These are phyloP conservation scores for Teleopsis dalmanni DNA, from an alignment of 1,140 invertebrate species.

Conservation along the genomic window DNA sequence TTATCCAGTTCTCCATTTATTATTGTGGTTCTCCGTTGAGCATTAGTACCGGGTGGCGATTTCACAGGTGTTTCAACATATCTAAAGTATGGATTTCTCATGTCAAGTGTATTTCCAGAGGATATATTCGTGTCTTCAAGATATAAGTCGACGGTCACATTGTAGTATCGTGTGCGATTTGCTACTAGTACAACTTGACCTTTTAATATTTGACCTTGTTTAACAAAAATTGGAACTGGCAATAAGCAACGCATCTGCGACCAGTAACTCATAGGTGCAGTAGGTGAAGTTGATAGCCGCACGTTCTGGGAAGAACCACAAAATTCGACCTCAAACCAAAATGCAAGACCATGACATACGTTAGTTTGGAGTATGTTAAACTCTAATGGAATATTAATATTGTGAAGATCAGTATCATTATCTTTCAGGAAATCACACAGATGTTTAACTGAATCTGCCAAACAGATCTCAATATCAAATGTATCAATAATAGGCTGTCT, in stretches of 20 bases:
- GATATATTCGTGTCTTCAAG: slow-evolving; percentile 80
- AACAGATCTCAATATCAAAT: slow-evolving; percentile 95
- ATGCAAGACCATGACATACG: slow-evolving; percentile 94
- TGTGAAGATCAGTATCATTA: slow-evolving; percentile 89
- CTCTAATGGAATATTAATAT: slow-evolving; percentile 91
- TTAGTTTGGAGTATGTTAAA: slow-evolving; percentile 90
- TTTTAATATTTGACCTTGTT: slow-evolving; percentile 85
- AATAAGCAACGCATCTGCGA: slow-evolving; percentile 97
- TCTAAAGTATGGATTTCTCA: slow-evolving; percentile 98
- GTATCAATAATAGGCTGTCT: slow-evolving; percentile 98
- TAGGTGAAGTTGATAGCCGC: slow-evolving; percentile 97
- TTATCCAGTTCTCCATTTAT: too few relatives aligned
- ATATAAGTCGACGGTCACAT: slow-evolving; percentile 90
- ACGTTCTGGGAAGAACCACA: slow-evolving; percentile 82
- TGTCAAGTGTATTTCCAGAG: slow-evolving; percentile 85
- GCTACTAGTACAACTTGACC: slow-evolving; percentile 83
- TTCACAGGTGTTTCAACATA: slow-evolving; percentile 81
- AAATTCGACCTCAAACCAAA: slow-evolving; percentile 99
- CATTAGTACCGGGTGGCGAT: slow-evolving; percentile 81
- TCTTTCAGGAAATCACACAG: slow-evolving; percentile 93
- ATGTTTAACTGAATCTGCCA: slow-evolving; percentile 90
- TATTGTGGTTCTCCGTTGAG: too few relatives aligned
- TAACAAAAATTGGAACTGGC: slow-evolving; percentile 88
- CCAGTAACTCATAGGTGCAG: slow-evolving; percentile 98
- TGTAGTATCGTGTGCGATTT: slow-evolving; percentile 97